These are phyloP conservation scores for Gadopsis marmoratus DNA, from an alignment of 2,797 vertebrate genomes.

Conservation along the genomic window DNA sequence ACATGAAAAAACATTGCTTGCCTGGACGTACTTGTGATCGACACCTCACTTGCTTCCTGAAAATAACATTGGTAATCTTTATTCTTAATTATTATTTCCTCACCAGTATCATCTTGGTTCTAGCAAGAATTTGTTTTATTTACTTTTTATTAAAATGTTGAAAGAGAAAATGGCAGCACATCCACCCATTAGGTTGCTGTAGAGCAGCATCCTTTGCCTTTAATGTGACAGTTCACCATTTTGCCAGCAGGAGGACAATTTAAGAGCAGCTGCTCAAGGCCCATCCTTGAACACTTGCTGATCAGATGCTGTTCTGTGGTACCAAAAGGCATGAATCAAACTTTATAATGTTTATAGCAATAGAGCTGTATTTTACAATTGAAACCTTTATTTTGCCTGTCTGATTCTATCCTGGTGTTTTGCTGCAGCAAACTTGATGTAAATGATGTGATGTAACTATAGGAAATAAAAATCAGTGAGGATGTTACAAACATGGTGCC, in stretches of 20 bases:
- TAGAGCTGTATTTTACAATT: background rate
- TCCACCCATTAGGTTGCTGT: background rate
- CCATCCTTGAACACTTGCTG: slow-evolving; percentile 7
- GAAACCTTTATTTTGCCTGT: background rate
- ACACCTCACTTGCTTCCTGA: slow-evolving; percentile 13
- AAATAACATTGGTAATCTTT: background rate
- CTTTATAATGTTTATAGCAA: background rate
- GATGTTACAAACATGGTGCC: background rate
- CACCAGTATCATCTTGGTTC: background rate
- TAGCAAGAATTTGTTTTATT: background rate
- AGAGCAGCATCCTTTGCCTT: slow-evolving; percentile 13
- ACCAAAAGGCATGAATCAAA: background rate
- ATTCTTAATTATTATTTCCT: slow-evolving; percentile 3
- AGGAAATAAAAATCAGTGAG: background rate
- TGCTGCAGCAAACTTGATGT: background rate
- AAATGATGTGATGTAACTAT: background rate
- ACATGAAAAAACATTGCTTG: background rate
- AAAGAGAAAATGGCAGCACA: background rate
- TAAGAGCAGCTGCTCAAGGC: slow-evolving; percentile 16
- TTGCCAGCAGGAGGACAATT: slow-evolving; percentile 63
- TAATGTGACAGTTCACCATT: slow-evolving; percentile 55
- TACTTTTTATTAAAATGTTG: background rate
- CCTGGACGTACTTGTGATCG: background rate
- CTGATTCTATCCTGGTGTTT: slow-evolving; percentile 6
- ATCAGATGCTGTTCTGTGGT: slow-evolving; percentile 27